A percentile compares a stretch with the other conserved stretches of the same genome.
phyloP scores from a whole-genome alignment of 2,888 invertebrate species.

The Drosophila emarginata region DNA sequence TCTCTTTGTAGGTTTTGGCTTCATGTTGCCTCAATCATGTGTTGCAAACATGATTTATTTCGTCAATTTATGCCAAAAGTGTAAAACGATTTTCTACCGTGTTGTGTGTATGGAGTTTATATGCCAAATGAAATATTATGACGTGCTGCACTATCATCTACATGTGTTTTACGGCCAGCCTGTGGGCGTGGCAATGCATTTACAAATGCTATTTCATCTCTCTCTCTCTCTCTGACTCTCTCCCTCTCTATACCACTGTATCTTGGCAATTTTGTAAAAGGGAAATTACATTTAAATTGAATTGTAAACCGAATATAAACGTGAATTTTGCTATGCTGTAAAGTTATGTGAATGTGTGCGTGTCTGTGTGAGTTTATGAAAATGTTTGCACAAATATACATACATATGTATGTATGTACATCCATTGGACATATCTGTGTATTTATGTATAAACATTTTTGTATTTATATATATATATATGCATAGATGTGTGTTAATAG shows the following conservation, averaged over 20 bases:
- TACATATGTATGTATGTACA: background rate
- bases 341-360: background rate
- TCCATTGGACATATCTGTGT: no score
- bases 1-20: conserved; percentile 16
- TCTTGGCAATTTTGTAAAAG: conserved; percentile 58
- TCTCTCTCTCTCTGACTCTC: conserved; percentile 4
- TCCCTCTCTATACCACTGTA: conserved; percentile 10
- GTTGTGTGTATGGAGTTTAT: conserved; percentile 6
- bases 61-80: conserved; percentile 65
- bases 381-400: conserved; percentile 5
- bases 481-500: background rate
- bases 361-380: conserved; percentile 2
- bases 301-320: conserved; percentile 63
- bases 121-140: conserved; percentile 61
- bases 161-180: conserved; percentile 37
- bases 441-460: background rate
- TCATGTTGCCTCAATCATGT: conserved; percentile 58
- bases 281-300: conserved; percentile 74
- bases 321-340: conserved; percentile 27
- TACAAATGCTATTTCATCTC: conserved; percentile 25
- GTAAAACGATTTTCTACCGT: conserved; percentile 57
- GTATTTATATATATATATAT: background rate
- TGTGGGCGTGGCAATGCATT: conserved; percentile 40
- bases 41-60: conserved; percentile 77
- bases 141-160: conserved; percentile 47